Evolutionary conservation across 2,113 vertebrate genomes (phyloP).

Genomic region (Platysteira castanea): DNA sequence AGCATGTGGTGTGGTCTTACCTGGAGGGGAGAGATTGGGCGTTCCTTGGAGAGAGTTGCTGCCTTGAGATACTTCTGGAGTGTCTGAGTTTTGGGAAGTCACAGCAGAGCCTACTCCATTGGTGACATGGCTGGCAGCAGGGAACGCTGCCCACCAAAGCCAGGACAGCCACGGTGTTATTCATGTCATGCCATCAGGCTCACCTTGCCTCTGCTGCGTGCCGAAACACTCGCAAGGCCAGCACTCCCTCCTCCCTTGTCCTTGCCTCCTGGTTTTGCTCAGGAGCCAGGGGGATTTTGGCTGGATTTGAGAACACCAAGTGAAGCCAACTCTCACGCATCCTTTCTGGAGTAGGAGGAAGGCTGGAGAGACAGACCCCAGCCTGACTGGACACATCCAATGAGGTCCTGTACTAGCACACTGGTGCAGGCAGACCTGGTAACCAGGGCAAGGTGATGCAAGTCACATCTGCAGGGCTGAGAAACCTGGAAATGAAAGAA

Average conservation of each 20-base stretch:
- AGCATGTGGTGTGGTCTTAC: accelerated
- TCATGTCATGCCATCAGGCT: accelerated
- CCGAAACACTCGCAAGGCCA: accelerated
- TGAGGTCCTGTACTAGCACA: accelerated
- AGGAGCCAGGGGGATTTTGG: neutral
- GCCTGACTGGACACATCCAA: accelerated
- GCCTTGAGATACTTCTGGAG: no score
- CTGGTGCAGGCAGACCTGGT: neutral
- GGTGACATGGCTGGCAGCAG: neutral
- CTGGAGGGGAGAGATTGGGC: accelerated
- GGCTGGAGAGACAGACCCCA: neutral
- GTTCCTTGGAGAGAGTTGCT: neutral
- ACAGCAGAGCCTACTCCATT: neutral
- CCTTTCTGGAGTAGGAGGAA: neutral
- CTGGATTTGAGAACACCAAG: neutral
- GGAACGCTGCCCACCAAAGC: accelerated
- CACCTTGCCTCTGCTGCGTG: accelerated
- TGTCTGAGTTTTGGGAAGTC: neutral
- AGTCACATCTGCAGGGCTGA: accelerated
- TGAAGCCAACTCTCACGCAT: neutral
- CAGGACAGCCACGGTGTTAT: accelerated
- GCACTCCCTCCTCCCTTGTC: neutral
- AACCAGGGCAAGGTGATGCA: neutral
- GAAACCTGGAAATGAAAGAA: neutral
- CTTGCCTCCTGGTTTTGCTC: neutral